These are phyloP conservation scores for Zaprionus capensis DNA, from an alignment of 1,140 invertebrate species.

Conservation along the genomic window DNA sequence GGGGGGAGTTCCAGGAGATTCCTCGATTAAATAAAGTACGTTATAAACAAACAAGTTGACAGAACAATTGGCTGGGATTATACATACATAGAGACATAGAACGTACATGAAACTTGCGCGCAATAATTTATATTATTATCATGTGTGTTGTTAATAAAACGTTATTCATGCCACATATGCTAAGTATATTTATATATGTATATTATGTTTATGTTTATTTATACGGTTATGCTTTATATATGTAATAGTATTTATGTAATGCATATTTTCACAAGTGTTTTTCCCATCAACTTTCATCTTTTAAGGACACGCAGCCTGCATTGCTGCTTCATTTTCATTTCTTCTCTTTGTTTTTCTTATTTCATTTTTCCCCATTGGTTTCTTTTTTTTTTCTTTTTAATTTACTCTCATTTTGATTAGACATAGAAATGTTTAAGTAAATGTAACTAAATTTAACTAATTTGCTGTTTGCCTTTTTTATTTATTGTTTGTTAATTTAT, in stretches of 20 bases:
- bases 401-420: slow-evolving; percentile 58
- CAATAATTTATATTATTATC: slow-evolving; percentile 69
- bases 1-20: slow-evolving; percentile 38
- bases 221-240: slow-evolving; percentile 49
- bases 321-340: slow-evolving; percentile 29
- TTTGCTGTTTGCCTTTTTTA: slow-evolving; percentile 41
- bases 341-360: slow-evolving; percentile 18
- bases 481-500: slow-evolving; percentile 15
- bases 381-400: slow-evolving; percentile 29
- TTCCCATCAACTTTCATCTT: slow-evolving; percentile 19
- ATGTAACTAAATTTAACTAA: slow-evolving; percentile 82
- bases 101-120: slow-evolving; percentile 52
- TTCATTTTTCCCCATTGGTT: slow-evolving; percentile 1
- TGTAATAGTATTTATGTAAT: slow-evolving; percentile 70
- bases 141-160: slow-evolving; percentile 38
- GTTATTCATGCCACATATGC: slow-evolving; percentile 59
- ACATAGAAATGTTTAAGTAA: slow-evolving; percentile 61
- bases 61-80: slow-evolving; percentile 35
- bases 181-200: slow-evolving; percentile 58
- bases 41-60: slow-evolving; percentile 31
- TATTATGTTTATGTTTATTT: slow-evolving; percentile 28
- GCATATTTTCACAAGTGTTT: slow-evolving; percentile 79
- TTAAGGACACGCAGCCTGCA: slow-evolving; percentile 53
- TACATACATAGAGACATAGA: slow-evolving; percentile 27
- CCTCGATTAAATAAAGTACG: slow-evolving; percentile 28